A percentile compares a stretch with the other conserved stretches of the same genome.
These are phyloP conservation scores for Empidonax traillii DNA, from an alignment of 2,113 vertebrate species.

Conservation along the genomic window DNA sequence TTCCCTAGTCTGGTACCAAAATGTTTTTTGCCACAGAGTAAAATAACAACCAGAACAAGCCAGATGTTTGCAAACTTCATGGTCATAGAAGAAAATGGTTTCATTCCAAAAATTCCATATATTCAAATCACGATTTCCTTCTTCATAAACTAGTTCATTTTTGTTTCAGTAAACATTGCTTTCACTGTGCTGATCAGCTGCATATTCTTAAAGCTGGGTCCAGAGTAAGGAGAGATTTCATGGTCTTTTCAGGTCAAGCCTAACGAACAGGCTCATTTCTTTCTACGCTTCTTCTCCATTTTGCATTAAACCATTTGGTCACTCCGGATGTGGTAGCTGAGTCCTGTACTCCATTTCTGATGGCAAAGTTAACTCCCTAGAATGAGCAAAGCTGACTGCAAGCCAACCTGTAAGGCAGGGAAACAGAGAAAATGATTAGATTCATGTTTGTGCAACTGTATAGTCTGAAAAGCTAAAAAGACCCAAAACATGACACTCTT, in stretches of 20 bases:
- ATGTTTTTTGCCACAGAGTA: slow-evolving; percentile 82
- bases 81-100: slow-evolving; percentile 66
- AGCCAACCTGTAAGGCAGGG: slow-evolving; percentile 33
- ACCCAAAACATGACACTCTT: background rate
- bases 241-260: slow-evolving; percentile 77
- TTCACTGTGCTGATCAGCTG: slow-evolving; percentile 41
- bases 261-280: slow-evolving; percentile 86
- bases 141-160: slow-evolving; percentile 71
- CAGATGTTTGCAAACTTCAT: slow-evolving; percentile 82
- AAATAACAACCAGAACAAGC: slow-evolving; percentile 78
- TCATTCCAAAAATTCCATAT: slow-evolving; percentile 69
- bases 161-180: slow-evolving; percentile 51
- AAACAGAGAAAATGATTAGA: background rate
- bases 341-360: slow-evolving; percentile 72
- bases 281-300: slow-evolving; percentile 98
- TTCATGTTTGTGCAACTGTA: background rate
- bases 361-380: background rate
- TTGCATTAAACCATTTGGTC: slow-evolving; percentile 67
- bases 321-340: slow-evolving; percentile 46
- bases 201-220: slow-evolving; percentile 67
- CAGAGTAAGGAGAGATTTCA: slow-evolving; percentile 70
- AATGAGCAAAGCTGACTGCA: background rate
- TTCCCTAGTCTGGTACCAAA: slow-evolving; percentile 75
- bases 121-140: slow-evolving; percentile 68
- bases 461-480: background rate